Percentiles rank a stretch among this genome's conserved stretches.
These are phyloP conservation scores for Scartelaos histophorus DNA, from an alignment of 2,113 vertebrate species.

Conservation along the genomic window DNA sequence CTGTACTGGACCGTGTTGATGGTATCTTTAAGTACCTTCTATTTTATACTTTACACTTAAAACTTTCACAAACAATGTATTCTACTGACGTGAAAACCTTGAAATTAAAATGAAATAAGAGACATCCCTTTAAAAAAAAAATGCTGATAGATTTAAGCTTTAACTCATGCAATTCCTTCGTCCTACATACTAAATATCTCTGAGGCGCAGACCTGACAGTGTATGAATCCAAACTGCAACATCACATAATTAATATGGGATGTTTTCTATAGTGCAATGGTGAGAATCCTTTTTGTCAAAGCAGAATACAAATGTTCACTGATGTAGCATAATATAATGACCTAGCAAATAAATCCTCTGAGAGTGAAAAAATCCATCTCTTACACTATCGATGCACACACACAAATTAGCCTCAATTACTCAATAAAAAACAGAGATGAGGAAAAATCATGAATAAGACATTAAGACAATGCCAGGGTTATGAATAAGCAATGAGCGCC, in stretches of 20 bases:
- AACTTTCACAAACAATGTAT: no score
- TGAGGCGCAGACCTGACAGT: conserved; percentile 2
- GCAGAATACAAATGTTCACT: conserved; percentile 33
- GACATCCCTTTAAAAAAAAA: neutral
- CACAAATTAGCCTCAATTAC: conserved; percentile 59
- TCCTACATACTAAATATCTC: conserved; percentile 9
- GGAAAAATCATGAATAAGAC: conserved; percentile 55
- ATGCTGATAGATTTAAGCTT: neutral
- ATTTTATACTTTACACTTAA: no score
- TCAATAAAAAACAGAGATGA: conserved; percentile 63
- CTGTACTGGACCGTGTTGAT: no score
- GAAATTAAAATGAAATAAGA: no score
- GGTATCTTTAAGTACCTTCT: no score
- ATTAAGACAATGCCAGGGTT: conserved; percentile 52
- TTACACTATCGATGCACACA: conserved; percentile 35
- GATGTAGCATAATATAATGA: conserved; percentile 39
- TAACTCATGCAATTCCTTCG: conserved; percentile 18
- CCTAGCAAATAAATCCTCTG: conserved; percentile 23
- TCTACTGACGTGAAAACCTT: no score
- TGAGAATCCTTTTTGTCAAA: conserved; percentile 23
- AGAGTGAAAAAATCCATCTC: conserved; percentile 44
- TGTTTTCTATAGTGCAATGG: conserved; percentile 30
- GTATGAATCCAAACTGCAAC: conserved; percentile 39
- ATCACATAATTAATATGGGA: conserved; percentile 33
- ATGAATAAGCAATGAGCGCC: conserved; percentile 69